These are phyloP conservation scores for Conus betulinus DNA, from an alignment of 1,140 invertebrate species.

Conservation along the genomic window DNA sequence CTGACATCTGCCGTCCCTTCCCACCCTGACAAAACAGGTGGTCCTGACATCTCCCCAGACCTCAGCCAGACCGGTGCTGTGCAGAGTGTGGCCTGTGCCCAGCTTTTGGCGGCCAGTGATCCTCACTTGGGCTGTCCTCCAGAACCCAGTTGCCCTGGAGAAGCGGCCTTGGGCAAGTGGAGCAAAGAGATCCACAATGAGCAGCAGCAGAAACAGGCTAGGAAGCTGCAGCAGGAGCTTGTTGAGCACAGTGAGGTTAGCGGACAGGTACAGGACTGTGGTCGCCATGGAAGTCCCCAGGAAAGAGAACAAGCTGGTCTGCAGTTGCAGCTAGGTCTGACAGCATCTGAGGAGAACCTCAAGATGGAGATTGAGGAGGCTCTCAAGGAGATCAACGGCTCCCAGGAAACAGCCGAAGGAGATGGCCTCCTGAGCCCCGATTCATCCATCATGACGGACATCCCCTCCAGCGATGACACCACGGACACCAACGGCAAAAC, in stretches of 20 bases:
- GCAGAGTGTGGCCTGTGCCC: background rate
- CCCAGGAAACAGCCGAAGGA: background rate
- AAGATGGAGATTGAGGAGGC: conserved; percentile 34
- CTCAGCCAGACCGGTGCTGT: background rate
- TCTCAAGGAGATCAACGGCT: conserved; percentile 20
- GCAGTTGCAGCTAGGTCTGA: conserved; percentile 17
- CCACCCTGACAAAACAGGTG: background rate
- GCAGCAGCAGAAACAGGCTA: conserved; percentile 22
- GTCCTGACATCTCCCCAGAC: background rate
- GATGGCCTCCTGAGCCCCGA: background rate
- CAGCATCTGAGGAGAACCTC: conserved; percentile 22
- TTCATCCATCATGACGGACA: background rate
- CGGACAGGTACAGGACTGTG: background rate
- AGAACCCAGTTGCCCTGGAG: background rate
- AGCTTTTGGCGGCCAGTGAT: background rate
- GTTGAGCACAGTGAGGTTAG: background rate
- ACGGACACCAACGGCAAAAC: background rate
- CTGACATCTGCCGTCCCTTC: background rate
- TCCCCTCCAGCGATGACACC: background rate
- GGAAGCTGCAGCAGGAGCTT: background rate
- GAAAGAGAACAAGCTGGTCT: background rate
- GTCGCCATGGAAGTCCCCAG: background rate
- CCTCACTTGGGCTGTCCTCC: background rate
- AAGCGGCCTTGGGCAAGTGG: conserved; percentile 8
- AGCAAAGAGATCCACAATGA: conserved; percentile 33